These are phyloP conservation scores for Hydrochoerus hydrochaeris DNA, from an alignment of 2,113 vertebrate genomes.

Conservation along the genomic window DNA sequence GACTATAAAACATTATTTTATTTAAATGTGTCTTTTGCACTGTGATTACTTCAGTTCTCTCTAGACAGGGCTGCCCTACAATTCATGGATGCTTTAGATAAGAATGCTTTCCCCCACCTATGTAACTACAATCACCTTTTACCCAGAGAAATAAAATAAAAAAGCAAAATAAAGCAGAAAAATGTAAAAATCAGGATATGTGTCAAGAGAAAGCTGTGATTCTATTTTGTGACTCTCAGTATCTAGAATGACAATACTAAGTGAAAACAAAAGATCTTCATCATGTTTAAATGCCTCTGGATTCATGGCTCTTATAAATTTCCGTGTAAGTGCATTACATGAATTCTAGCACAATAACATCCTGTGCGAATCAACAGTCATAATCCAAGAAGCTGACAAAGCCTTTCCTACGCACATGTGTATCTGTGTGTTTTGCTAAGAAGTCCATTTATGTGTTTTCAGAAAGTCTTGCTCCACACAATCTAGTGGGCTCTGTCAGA, in stretches of 20 bases:
- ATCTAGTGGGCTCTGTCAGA: conserved; percentile 30
- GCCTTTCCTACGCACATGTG: neutral
- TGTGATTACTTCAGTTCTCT: conserved; percentile 33
- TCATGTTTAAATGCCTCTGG: conserved; percentile 3
- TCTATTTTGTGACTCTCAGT: neutral
- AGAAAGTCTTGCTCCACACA: neutral
- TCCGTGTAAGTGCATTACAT: neutral
- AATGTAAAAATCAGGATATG: conserved; percentile 17
- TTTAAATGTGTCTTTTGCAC: conserved; percentile 11
- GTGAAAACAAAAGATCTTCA: conserved; percentile 37
- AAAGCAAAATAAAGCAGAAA: conserved; percentile 20
- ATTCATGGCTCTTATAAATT: neutral
- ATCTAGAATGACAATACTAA: conserved; percentile 34
- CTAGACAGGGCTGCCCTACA: neutral
- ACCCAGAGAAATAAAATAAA: neutral
- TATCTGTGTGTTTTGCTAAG: neutral
- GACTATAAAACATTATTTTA: neutral
- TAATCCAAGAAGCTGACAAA: conserved; percentile 36
- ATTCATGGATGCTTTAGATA: conserved; percentile 5
- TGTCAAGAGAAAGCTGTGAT: neutral
- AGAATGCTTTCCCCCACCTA: neutral
- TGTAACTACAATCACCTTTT: conserved; percentile 33
- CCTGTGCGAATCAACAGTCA: neutral
- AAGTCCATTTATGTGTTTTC: conserved; percentile 9
- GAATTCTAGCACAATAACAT: neutral